Evolutionary conservation across 2,888 invertebrate species (phyloP).

Genomic region (Caenorhabditis uteleia): DNA sequence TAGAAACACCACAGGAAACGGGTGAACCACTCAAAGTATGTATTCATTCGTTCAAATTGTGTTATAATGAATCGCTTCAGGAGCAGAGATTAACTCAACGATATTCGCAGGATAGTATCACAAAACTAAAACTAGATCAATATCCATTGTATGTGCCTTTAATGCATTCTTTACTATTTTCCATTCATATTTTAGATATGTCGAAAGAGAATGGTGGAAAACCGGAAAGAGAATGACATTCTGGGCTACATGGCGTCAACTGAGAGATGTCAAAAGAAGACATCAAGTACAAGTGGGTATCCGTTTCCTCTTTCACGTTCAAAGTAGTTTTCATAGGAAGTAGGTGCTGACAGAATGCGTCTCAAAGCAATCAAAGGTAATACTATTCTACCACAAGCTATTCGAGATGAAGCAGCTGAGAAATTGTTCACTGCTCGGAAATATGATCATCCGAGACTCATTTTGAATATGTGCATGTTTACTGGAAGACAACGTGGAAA

Average conservation of each 20-base stretch:
- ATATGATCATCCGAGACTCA: constrained; percentile 66
- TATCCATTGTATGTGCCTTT: constrained; percentile 35
- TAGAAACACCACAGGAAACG: constrained; percentile 7
- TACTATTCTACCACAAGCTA: constrained; percentile 79
- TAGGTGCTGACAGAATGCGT: constrained; percentile 81
- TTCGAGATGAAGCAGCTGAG: constrained; percentile 67
- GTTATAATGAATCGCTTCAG: neutral
- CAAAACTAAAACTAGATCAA: constrained; percentile 40
- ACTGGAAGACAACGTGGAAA: constrained; percentile 84
- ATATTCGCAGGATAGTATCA: constrained; percentile 18
- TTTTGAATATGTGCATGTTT: constrained; percentile 80
- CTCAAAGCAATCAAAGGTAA: constrained; percentile 85
- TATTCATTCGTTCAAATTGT: neutral
- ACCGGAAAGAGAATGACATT: constrained; percentile 66
- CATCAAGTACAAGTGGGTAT: constrained; percentile 29
- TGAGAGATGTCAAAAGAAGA: constrained; percentile 84
- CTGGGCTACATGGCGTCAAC: constrained; percentile 85
- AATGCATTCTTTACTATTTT: neutral
- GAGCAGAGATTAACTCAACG: constrained; percentile 18
- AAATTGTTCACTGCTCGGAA: constrained; percentile 66
- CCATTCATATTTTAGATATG: constrained; percentile 38
- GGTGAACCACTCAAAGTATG: constrained; percentile 13
- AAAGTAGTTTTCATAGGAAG: constrained; percentile 54
- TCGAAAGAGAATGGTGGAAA: constrained; percentile 69
- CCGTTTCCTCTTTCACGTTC: neutral